phyloP scores from a whole-genome alignment of 2,888 invertebrate genomes.

The Amphipyra tragopoginis region DNA sequence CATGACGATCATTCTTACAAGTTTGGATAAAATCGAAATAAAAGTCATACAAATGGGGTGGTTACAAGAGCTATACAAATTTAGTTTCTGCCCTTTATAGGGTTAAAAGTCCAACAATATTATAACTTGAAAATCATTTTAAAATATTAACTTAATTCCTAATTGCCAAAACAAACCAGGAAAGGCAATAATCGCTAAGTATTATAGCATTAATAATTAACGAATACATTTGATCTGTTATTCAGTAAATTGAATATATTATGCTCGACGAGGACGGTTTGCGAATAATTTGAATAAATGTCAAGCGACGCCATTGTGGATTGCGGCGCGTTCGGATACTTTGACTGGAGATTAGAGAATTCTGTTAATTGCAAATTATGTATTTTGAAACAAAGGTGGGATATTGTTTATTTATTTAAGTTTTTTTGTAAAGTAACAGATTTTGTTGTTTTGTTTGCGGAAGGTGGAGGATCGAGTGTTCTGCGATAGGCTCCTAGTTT shows the following conservation, averaged over 20 bases:
- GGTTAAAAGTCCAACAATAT: no score
- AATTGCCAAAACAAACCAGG: slow-evolving; percentile 4
- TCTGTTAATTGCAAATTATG: not conserved
- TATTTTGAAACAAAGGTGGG: not conserved
- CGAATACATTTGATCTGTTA: slow-evolving; percentile 48
- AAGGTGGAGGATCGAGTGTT: no score
- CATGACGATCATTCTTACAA: no score
- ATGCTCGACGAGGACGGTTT: slow-evolving; percentile 42
- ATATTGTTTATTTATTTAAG: not conserved
- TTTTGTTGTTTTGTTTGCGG: no score
- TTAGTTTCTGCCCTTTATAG: no score
- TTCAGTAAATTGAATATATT: slow-evolving; percentile 60
- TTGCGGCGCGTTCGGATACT: slow-evolving; percentile 6
- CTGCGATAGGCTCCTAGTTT: no score
- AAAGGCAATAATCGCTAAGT: slow-evolving; percentile 24
- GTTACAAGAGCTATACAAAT: no score
- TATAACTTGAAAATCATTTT: not conserved
- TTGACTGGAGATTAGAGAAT: slow-evolving; percentile 4
- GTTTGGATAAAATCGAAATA: no score
- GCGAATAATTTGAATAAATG: slow-evolving; percentile 59
- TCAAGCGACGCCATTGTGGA: slow-evolving; percentile 39
- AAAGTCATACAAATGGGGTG: no score
- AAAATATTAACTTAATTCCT: no score
- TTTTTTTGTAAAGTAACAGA: not conserved
- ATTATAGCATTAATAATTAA: slow-evolving; percentile 44